Base-by-base conservation (phyloP, 2,888 invertebrate genomes). In the Eilema griseolum region DNA sequence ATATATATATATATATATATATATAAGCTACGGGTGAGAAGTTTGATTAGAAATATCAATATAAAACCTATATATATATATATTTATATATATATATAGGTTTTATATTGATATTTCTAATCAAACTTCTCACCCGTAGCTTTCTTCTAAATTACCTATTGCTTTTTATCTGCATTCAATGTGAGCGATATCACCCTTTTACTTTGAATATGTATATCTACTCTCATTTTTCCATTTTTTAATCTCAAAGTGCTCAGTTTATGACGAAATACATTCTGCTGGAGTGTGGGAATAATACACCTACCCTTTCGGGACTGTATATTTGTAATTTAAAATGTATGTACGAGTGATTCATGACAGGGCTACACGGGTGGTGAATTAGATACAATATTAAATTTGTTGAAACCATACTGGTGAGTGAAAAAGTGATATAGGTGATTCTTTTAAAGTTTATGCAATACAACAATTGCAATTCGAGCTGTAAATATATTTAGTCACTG, bases 191-290 rank as follows among this genome's bases (percentile, higher is more conserved):
- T 41, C 16, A 5, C 46, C 46, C 20, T 20, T 46, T 20, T 20
- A 7, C 20, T 46, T 46, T 16, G 7, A 20, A 20, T 20, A 20
- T 1, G 20, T 46, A 46, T 20, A 20, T 5, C n/a, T n/a, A n/a
- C n/a, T 46, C 20, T 20, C 46, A 5, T 46, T 52, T 52, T 52
- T 52, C 10, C n/a, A n/a, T n/a, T 0, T 52, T 52, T n/a, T 52
- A 10, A 52, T 52, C 52, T 52, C n/a, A 52, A n/a, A 52, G n/a
- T 52, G 52, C 52, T 52, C 52, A 46, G 46, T 46, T 46, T 46
- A 20, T 46, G 20, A 20, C 20, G 20, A 20, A 20, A 20, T 46
- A 7, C 52, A 8, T 52, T 10, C 52, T n/a, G 7, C n/a, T 52
- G 5, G n/a, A n/a, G n/a, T 20, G 46, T 20, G 46, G 46, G 46